These are phyloP conservation scores for Sweltsa coloradensis DNA, from an alignment of 1,140 invertebrate species.

Conservation along the genomic window DNA sequence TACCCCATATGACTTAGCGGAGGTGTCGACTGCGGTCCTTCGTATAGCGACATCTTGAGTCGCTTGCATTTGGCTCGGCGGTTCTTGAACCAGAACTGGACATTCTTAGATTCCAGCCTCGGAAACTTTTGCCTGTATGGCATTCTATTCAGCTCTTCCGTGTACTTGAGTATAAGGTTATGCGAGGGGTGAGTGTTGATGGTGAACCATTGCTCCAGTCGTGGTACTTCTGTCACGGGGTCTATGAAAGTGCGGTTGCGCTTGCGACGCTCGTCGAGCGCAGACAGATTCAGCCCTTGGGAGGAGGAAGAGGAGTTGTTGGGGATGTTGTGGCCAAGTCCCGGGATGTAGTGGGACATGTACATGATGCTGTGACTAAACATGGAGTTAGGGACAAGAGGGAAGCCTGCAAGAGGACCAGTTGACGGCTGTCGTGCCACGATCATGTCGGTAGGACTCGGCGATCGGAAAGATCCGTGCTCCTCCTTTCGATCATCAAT, in stretches of 20 bases:
- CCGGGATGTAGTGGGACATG: constrained; percentile 75
- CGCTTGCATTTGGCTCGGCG: constrained; percentile 91
- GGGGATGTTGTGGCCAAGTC: constrained; percentile 18
- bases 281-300: constrained; percentile 18
- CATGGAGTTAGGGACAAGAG: constrained; percentile 70
- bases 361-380: constrained; percentile 81
- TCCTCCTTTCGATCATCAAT: constrained; percentile 20
- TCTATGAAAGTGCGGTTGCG: constrained; percentile 98
- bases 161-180: constrained; percentile 92
- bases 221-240: constrained; percentile 92
- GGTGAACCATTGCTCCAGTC: constrained; percentile 94
- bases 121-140: constrained; percentile 94
- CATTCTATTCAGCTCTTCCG: constrained; percentile 89
- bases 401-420: constrained; percentile 45
- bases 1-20: too few relatives aligned
- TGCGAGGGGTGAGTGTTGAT: constrained; percentile 95
- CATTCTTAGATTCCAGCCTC: constrained; percentile 91
- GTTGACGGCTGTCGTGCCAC: background rate
- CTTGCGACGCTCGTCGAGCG: constrained; percentile 71
- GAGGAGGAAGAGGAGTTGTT: background rate
- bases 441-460: constrained; percentile 6
- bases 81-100: constrained; percentile 97
- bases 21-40: too few relatives aligned
- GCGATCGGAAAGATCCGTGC: constrained; percentile 7
- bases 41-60: constrained; percentile 74